Evolutionary conservation across 1,140 invertebrate genomes (phyloP), one percentile per base, ranked within the genome.

Genomic region (Argopecten irradians): DNA sequence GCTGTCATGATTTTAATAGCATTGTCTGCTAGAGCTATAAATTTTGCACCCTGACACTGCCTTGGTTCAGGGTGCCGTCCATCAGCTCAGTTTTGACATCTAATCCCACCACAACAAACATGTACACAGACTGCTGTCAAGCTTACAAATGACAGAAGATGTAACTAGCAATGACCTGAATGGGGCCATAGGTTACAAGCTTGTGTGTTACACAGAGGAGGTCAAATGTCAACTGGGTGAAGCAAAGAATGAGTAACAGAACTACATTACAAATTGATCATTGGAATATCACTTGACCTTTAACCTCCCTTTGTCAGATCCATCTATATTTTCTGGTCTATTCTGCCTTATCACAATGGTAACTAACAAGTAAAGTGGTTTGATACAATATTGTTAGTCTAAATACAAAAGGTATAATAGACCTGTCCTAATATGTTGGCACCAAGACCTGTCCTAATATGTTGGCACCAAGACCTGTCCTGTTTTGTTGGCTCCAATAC

Each of bases 111-210:
- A n/a, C 55, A 71, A 7, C 55, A 8, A 16, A 71, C 55, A 28
- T 71, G 55, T 71, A 71, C 55, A 71, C 55, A 71, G 55, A 1
- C 22, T 28, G 55, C 55, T 71, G 55, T n/a, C 55, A 71, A 71
- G 55, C 55, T 71, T 71, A 71, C 55, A 71, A 71, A 71, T 71
- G 55, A 71, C 55, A 71, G 28, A n/a, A 55, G 43, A 55, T 55
- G 43, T 55, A 55, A 22, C 43, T 55, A 2, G 14, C 14, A 2
- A 55, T 2, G 43, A 55, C 43, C 43, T 71, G 55, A 5, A 71
- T 3, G 8, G n/a, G 22, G 55, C 55, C 55, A 71, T 71, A 71
- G 55, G 55, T 28, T 16, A 71, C 55, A 71, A 71, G 55, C 55
- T 28, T 55, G 43, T 55, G 43, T 55, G 43, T 55, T 8, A 55